phyloP scores from a whole-genome alignment of 2,113 vertebrate species.

The Nothobranchius furzeri region DNA sequence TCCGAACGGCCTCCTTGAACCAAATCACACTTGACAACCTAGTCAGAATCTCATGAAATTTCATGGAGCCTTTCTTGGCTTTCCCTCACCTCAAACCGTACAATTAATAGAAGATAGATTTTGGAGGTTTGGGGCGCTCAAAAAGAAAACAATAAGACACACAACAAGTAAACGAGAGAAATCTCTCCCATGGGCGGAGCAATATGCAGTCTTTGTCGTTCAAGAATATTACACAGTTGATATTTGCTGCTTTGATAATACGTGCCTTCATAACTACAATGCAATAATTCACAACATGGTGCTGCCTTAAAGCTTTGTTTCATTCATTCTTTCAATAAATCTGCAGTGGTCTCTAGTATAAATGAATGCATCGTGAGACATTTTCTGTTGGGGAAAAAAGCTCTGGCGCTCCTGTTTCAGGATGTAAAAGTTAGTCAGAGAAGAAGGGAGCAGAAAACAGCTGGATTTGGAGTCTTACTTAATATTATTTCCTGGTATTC shows the following conservation, averaged over 20 bases:
- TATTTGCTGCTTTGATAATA: constrained; percentile 11
- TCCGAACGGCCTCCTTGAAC: constrained; percentile 69
- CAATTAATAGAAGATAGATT: constrained; percentile 66
- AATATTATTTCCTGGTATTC: too few species aligned
- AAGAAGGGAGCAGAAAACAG: too few species aligned
- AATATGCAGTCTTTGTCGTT: constrained; percentile 53
- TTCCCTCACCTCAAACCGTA: constrained; percentile 60
- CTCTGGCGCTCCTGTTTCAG: too few species aligned
- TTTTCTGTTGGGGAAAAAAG: too few species aligned
- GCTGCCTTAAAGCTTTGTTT: constrained; percentile 24
- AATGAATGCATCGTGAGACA: too few species aligned
- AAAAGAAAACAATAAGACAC: constrained; percentile 62
- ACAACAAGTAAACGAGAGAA: constrained; percentile 69
- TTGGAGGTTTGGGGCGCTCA: constrained; percentile 10
- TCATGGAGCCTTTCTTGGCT: constrained; percentile 67
- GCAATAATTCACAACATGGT: constrained; percentile 37
- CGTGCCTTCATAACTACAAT: constrained; percentile 36
- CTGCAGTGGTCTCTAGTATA: too few species aligned
- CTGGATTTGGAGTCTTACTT: too few species aligned
- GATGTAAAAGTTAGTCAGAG: too few species aligned
- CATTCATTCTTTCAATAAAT: too few species aligned
- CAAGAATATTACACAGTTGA: constrained; percentile 59
- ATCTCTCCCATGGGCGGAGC: constrained; percentile 58
- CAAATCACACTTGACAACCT: constrained; percentile 76
- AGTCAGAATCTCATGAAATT: constrained; percentile 75